Base-by-base conservation (phyloP, 2,888 invertebrate species). In the Rutpela maculata region DNA sequence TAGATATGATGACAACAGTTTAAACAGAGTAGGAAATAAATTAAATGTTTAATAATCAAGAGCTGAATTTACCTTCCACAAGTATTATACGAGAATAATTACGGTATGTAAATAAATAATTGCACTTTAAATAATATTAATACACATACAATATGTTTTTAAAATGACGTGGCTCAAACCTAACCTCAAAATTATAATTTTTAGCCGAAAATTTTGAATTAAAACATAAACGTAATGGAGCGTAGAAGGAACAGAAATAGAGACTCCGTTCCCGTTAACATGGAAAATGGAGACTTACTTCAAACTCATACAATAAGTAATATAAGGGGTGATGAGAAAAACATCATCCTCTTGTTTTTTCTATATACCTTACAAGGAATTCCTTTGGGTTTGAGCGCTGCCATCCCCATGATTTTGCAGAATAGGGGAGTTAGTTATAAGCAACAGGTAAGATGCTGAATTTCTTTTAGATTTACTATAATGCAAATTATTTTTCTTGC, bases 291-390 rank as follows among this genome's bases (percentile, higher is more conserved):
- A n/a, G 87, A 86, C 19, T 19, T 79, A 10, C 35, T 75, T 1
- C n/a, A 59, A 62, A 69, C 60, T 17, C 63, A 66, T 38, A 26
- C 38, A 18, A 66, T 70, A 75, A 83, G 85, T 75, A 86, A 85
- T 79, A 84, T 94, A 78, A 92, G 92, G 85, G 96, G 96, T 15
- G 97, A 97, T 89, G 92, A 93, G 85, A 88, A 92, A 70, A 98
- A 97, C 88, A 96, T 99, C 83, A 93, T 95, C 15, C 92, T 99
- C 77, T 91, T 99, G 66, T 92, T 98, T 81, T 97, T 99, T 89
- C 91, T 99, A 5, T 99, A 99, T 88, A 93, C 99, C 59, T 91
- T 99, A 22, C 97, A 98, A 92, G 99, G 99, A 7, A 96, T 97
- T 88, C 99, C 99, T 0, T 91, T 99, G 3, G 99, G 99, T 0